These are phyloP conservation scores for Aethina tumida DNA, from an alignment of 1,140 invertebrate genomes.

Conservation along the genomic window DNA sequence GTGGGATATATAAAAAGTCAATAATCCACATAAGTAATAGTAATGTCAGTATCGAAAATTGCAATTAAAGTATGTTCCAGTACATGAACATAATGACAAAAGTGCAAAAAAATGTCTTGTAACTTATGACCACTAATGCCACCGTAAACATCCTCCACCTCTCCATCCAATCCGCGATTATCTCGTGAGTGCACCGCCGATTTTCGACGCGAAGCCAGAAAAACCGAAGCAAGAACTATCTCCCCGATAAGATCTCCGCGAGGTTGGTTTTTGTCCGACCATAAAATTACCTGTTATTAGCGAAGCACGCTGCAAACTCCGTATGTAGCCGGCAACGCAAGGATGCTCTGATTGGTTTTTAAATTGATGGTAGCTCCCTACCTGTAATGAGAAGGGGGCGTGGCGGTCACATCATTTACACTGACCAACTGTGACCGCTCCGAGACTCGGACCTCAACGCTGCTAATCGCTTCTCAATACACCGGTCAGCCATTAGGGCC, in stretches of 20 bases:
- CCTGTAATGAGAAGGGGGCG: constrained; percentile 30
- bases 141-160: too few relatives aligned
- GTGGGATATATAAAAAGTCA: too few relatives aligned
- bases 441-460: too few relatives aligned
- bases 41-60: too few relatives aligned
- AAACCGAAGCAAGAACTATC: constrained; percentile 6
- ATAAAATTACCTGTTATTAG: constrained; percentile 31
- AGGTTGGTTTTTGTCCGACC: constrained; percentile 26
- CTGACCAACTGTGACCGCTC: constrained; percentile 27
- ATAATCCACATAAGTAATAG: too few relatives aligned
- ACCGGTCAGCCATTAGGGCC: constrained; percentile 22
- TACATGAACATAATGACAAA: too few relatives aligned
- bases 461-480: constrained; percentile 29
- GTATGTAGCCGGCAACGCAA: constrained; percentile 12
- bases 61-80: too few relatives aligned
- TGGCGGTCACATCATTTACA: constrained; percentile 30
- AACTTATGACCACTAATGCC: too few relatives aligned
- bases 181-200: too few relatives aligned
- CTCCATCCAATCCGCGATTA: too few relatives aligned
- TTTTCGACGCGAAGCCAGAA: neutral
- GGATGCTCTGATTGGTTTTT: constrained; percentile 30
- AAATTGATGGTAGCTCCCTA: constrained; percentile 31
- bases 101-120: too few relatives aligned
- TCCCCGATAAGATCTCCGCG: constrained; percentile 22
- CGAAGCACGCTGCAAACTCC: constrained; percentile 26